phyloP scores from a whole-genome alignment of 2,888 invertebrate genomes.

The Sepioteuthis lessoniana region DNA sequence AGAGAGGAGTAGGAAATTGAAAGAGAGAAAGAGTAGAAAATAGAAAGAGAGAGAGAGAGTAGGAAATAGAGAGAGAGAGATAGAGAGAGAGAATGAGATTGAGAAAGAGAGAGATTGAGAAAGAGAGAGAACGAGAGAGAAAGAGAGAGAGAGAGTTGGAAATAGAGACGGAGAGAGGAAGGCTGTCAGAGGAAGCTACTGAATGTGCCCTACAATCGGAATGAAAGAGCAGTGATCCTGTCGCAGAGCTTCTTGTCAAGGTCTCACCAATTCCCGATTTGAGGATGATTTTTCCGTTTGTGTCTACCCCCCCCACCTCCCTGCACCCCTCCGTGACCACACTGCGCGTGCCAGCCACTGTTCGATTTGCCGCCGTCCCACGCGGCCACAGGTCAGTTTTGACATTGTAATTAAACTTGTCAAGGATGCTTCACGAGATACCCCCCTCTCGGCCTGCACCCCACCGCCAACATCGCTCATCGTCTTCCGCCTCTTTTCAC shows the following conservation, averaged over 20 bases:
- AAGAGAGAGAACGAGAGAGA: no score
- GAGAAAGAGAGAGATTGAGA: no score
- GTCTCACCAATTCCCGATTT: background rate
- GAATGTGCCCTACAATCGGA: background rate
- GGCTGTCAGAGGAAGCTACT: no score
- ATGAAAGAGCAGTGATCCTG: background rate
- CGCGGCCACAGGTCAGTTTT: slow-evolving; percentile 16
- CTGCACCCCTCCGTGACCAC: background rate
- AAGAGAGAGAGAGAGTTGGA: no score
- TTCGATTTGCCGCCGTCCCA: background rate
- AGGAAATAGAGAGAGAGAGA: no score
- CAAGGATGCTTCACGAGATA: background rate
- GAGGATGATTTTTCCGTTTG: background rate
- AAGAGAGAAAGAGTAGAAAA: no score
- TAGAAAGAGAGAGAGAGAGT: no score
- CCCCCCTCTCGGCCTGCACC: no score
- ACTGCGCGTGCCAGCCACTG: background rate
- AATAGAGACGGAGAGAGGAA: no score
- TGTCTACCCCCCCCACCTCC: background rate
- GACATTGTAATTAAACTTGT: slow-evolving; percentile 33
- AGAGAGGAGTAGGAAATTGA: no score
- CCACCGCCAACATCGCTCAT: background rate
- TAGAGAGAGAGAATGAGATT: no score
- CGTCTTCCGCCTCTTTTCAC: background rate
- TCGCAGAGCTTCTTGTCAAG: background rate